Evolutionary conservation across 64 coral and sea anemone species (phyloP).

Genomic region (Dendrophyllia cribrosa): DNA sequence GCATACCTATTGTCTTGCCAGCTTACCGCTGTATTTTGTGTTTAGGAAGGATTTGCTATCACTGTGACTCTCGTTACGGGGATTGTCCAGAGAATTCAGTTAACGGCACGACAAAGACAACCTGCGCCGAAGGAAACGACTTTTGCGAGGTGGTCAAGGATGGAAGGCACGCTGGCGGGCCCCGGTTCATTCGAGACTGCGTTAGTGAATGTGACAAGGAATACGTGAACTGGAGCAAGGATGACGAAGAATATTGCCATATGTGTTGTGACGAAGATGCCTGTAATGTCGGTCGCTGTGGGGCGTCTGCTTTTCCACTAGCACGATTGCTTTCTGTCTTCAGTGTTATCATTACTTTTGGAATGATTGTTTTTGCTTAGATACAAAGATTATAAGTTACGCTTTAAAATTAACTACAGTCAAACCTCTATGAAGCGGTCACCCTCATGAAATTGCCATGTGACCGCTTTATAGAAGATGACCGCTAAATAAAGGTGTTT

Average conservation of each 20-base stretch:
- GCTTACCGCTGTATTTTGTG: not conserved
- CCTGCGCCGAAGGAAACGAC: slow-evolving; percentile 22
- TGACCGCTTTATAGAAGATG: too few relatives aligned
- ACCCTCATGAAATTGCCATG: too few relatives aligned
- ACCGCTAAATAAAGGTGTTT: too few relatives aligned
- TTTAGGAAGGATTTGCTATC: slow-evolving; percentile 22
- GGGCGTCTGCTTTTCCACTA: not conserved
- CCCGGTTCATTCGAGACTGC: slow-evolving; percentile 20
- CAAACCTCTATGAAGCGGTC: too few relatives aligned
- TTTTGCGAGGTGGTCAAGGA: slow-evolving; percentile 29
- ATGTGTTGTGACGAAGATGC: slow-evolving; percentile 24
- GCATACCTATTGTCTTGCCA: too few relatives aligned
- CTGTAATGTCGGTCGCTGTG: slow-evolving; percentile 27
- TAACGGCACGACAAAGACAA: not conserved
- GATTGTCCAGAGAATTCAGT: slow-evolving; percentile 23
- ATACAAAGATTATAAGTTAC: too few relatives aligned
- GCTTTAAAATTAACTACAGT: too few relatives aligned
- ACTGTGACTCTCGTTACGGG: slow-evolving; percentile 33
- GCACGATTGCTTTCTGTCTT: not conserved
- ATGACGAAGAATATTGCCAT: slow-evolving; percentile 29
- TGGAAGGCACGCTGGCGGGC: slow-evolving; percentile 18
- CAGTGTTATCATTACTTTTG: not conserved
- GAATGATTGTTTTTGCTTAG: not conserved
- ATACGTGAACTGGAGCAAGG: slow-evolving; percentile 10
- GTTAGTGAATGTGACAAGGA: slow-evolving; percentile 37